These are phyloP conservation scores for Zelostemma sp. DNA, from an alignment of 1,140 invertebrate species.

Conservation along the genomic window DNA sequence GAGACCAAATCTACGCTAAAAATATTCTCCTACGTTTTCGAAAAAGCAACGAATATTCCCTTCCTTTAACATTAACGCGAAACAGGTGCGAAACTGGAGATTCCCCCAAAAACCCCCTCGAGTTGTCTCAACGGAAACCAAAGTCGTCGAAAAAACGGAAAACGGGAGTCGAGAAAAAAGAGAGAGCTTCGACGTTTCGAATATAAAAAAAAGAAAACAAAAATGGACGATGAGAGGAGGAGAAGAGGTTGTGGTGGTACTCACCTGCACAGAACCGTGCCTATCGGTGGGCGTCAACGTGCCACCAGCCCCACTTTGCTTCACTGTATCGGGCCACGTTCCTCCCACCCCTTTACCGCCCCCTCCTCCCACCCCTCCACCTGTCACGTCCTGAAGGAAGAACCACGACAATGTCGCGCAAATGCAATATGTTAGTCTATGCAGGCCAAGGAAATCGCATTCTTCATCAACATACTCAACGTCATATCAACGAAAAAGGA, in stretches of 20 bases:
- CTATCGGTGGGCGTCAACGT: constrained; percentile 91
- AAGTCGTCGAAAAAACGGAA: no score
- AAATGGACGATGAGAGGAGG: constrained; percentile 25
- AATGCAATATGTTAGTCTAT: constrained; percentile 39
- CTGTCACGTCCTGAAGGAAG: constrained; percentile 70
- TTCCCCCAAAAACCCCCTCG: no score
- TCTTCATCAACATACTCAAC: no score
- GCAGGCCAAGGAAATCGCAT: not conserved
- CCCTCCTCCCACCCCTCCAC: constrained; percentile 71
- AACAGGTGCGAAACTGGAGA: no score
- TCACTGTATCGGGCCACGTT: constrained; percentile 73
- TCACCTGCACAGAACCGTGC: constrained; percentile 94
- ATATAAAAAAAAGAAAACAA: constrained; percentile 23
- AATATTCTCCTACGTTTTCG: no score
- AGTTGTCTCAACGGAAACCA: no score
- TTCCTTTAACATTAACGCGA: no score
- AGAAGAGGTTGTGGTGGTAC: constrained; percentile 56
- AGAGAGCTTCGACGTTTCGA: no score
- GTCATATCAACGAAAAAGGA: not conserved
- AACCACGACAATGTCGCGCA: constrained; percentile 63
- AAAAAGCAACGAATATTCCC: no score
- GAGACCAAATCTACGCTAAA: no score
- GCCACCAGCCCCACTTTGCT: constrained; percentile 76
- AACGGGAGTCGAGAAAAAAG: no score
- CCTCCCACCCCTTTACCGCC: constrained; percentile 75